Evolutionary conservation across 2,797 vertebrate genomes (phyloP).

Genomic region (Erethizon dorsatum): DNA sequence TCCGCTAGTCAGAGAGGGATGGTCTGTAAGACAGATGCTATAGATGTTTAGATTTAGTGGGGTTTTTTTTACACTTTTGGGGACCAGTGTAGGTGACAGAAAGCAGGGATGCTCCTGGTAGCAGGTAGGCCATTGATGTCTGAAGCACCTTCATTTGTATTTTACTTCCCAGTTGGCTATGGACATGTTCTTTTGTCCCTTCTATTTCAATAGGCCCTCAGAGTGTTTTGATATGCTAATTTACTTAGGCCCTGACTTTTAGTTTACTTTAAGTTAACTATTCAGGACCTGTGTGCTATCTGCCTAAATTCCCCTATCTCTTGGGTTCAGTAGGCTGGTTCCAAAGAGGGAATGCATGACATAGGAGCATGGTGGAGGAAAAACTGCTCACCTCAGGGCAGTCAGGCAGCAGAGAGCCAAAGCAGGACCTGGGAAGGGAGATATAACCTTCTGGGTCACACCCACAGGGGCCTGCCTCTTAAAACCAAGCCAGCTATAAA

Average conservation of each 20-base stretch:
- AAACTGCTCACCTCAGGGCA: not conserved
- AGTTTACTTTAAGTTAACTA: not conserved
- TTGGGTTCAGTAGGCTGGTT: not conserved
- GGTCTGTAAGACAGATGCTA: no score
- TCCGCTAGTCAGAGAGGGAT: no score
- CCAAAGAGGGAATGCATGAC: not conserved
- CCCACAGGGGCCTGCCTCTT: not conserved
- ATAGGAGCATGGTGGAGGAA: not conserved
- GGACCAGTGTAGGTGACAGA: no score
- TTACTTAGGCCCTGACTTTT: not conserved
- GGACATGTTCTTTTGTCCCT: no score
- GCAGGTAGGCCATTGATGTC: no score
- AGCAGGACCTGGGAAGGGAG: not conserved
- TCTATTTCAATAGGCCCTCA: no score
- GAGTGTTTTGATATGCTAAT: not conserved
- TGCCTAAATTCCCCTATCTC: not conserved
- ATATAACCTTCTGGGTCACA: not conserved
- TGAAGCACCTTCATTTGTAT: no score
- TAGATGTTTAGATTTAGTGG: no score
- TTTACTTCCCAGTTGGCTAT: no score
- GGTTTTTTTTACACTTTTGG: no score
- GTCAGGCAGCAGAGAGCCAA: not conserved
- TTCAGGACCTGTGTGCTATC: not conserved
- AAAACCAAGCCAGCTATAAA: not conserved
- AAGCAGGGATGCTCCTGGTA: no score